These are phyloP conservation scores for Troilus luridus DNA, from an alignment of 2,888 invertebrate species.

Conservation along the genomic window DNA sequence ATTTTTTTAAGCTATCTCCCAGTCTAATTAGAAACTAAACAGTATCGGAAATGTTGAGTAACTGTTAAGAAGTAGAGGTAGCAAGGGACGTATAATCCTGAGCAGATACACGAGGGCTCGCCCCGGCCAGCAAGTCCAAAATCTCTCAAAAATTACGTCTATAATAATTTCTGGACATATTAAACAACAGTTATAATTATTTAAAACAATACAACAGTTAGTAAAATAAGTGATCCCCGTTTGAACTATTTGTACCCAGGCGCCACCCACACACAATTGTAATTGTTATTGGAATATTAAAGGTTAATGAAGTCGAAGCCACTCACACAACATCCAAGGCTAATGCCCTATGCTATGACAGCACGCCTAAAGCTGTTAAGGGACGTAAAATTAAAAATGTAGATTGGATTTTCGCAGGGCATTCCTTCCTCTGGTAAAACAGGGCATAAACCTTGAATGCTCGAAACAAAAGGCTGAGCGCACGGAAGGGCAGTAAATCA, in stretches of 20 bases:
- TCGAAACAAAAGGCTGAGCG: not conserved
- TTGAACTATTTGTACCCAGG: not conserved
- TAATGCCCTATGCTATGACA: not conserved
- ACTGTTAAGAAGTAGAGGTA: too few species aligned
- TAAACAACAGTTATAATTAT: not conserved
- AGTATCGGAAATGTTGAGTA: too few species aligned
- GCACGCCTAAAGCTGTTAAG: not conserved
- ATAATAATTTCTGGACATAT: too few species aligned
- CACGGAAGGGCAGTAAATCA: constrained; percentile 10
- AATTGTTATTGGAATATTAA: not conserved
- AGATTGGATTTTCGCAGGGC: not conserved
- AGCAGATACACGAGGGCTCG: too few species aligned
- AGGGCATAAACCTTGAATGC: not conserved
- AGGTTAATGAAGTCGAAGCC: not conserved
- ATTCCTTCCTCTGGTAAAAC: not conserved
- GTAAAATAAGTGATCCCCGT: not conserved
- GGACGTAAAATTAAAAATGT: not conserved
- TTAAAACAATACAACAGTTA: not conserved
- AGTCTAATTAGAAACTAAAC: too few species aligned
- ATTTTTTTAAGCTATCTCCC: too few species aligned
- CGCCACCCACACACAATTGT: not conserved
- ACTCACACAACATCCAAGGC: not conserved
- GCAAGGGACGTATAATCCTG: too few species aligned
- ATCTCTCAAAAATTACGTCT: too few species aligned
- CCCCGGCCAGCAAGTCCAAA: too few species aligned